Base-by-base conservation (phyloP, 2,113 vertebrate genomes). In the Acrocephalus kingi region DNA sequence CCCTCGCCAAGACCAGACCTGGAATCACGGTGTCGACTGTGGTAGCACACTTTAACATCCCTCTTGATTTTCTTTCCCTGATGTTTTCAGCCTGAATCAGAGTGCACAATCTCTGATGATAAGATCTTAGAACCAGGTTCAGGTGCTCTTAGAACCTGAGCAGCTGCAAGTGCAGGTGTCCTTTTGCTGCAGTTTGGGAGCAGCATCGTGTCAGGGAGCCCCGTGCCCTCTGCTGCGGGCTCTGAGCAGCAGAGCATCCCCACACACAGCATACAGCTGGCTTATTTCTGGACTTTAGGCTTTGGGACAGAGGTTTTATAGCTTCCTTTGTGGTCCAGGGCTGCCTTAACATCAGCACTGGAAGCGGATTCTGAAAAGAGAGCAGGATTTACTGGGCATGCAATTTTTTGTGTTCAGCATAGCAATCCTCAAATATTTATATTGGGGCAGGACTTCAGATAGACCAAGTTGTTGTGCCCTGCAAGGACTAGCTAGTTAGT, bases 191-290 rank as follows among this genome's bases (percentile, higher is more conserved):
- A 13, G 15, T 55, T 51, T 25, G 0, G 56, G 72, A 61, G 30
- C 28, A 58, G 39, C 16, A 64, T 6, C 43, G 39, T 0, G 43
- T 45, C 43, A 45, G 0, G 56, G 72, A 64, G 33, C 28, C 11
- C 27, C 0, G 0, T 6, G 61, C 39, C 66, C 56, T 84, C 55
- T 54, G n/a, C 13, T 17, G 2, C 1, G 6, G 35, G 21, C 54
- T n/a, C 63, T 8, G 15, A 14, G 51, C 64, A 84, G 39, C 52
- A 13, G 9, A 8, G 21, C 52, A 10, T 33, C 64, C 71, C 48
- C 68, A 18, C 28, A 19, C 3, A 0, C 24, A 37, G 39, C 33
- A 28, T 4, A 7, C 19, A 6, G 3, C 0, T 5, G 2, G 18
- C 35, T 19, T 23, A 15, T 31, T 89, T 41, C 23, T 79, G 23